Evolutionary conservation across 2,888 invertebrate species (phyloP), one percentile per base, ranked within the genome.

Genomic region (Drosophila formosana): DNA sequence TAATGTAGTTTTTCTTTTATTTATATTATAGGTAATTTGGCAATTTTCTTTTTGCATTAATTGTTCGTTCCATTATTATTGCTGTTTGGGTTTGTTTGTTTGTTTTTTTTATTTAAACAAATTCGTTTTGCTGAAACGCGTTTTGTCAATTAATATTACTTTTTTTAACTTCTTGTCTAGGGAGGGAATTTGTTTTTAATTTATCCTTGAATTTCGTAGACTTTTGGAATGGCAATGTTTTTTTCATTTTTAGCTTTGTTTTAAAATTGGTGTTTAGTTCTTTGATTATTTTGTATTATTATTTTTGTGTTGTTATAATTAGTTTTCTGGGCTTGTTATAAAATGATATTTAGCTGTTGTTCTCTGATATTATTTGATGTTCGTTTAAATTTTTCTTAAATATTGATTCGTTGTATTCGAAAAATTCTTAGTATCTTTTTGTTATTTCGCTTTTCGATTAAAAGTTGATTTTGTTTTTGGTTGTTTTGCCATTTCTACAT

Each of bases 391-490:
- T 81, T 81, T 76, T 75, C 85, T 88, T 87, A 85, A 78, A 72
- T 67, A 73, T 77, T 73, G 82, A 88, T 89, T 89, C 88, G 88
- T 89, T 89, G 88, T 89, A 82, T 88, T 87, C 77, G 89, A 89
- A 89, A 85, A 89, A 89, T 85, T 87, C 76, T 74, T 67, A 58
- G 52, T 73, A 49, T 67, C 43, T 72, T 65, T 65, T 50, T 52
- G 18, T 56, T n/a, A 25, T 18, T 28, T 41, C 39, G 39, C 53
- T 30, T 37, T 55, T 56, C 37, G 39, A 37, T 55, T 72, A 28
- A 52, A 39, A 41, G 9, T 47, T 32, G 34, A 11, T 41, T 41
- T 18, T 5, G 13, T n/a, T 72, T 60, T 50, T 55, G 23, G 11
- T 26, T 30, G 34, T 2, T 30, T 53, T 62, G 65, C 57, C 51